A percentile compares a stretch with the other conserved stretches of the same genome.
phyloP scores from a whole-genome alignment of 1,140 invertebrate genomes.

The Luehdorfia chinensis region DNA sequence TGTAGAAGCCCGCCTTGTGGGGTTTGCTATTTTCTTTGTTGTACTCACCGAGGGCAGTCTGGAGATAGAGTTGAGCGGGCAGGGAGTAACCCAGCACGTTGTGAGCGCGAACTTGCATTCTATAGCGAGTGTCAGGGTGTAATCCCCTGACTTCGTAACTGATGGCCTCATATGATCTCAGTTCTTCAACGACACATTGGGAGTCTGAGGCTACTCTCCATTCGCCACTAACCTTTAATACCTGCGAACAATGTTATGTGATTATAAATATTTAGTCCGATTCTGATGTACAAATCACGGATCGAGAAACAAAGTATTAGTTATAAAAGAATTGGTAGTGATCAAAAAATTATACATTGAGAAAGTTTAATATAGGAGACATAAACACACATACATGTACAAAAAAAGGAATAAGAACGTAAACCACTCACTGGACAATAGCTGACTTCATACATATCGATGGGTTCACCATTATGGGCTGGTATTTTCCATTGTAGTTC shows the following conservation, averaged over 20 bases:
- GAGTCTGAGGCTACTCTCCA: slow-evolving; percentile 79
- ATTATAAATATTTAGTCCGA: not conserved
- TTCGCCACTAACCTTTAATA: slow-evolving; percentile 77
- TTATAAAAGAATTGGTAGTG: too few species aligned
- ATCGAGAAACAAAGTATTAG: too few species aligned
- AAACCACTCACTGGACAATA: slow-evolving; percentile 85
- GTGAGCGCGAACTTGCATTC: slow-evolving; percentile 88
- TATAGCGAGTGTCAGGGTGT: slow-evolving; percentile 86
- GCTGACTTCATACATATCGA: slow-evolving; percentile 88
- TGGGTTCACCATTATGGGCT: slow-evolving; percentile 91
- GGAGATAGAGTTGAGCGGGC: slow-evolving; percentile 85
- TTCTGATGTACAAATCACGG: too few species aligned
- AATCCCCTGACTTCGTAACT: slow-evolving; percentile 83
- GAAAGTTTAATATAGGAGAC: too few species aligned
- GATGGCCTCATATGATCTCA: slow-evolving; percentile 79
- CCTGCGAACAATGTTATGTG: slow-evolving; percentile 41
- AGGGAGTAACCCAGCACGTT: slow-evolving; percentile 89
- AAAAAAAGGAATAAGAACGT: too few species aligned
- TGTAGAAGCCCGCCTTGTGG: slow-evolving; percentile 69
- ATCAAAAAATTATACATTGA: too few species aligned
- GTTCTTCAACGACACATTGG: slow-evolving; percentile 78
- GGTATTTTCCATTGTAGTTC: slow-evolving; percentile 90
- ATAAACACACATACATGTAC: too few species aligned
- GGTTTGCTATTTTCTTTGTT: slow-evolving; percentile 62
- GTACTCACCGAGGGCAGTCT: slow-evolving; percentile 91